phyloP scores from a whole-genome alignment of 2,113 vertebrate species.

The Cinclus cinclus region DNA sequence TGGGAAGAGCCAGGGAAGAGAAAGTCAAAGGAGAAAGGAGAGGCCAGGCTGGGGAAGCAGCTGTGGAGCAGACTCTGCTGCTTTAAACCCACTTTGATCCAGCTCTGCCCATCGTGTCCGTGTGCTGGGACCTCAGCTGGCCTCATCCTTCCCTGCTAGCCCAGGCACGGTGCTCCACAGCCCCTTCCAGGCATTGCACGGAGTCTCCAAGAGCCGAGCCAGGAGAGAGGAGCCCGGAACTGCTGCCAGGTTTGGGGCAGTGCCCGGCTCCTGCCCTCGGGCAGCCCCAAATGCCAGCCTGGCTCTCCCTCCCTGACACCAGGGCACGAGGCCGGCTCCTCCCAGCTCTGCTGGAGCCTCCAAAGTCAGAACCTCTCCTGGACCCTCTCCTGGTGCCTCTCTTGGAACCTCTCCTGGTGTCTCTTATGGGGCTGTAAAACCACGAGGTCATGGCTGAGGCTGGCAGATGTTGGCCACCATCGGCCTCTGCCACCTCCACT shows the following conservation, averaged over 20 bases:
- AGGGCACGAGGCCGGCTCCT: not conserved
- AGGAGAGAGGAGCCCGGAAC: too few species aligned
- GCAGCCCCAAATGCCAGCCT: not conserved
- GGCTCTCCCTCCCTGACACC: slow-evolving; percentile 5
- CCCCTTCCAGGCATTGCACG: too few species aligned
- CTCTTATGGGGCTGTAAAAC: slow-evolving; percentile 76
- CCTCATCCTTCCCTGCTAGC: too few species aligned
- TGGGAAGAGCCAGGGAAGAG: not conserved
- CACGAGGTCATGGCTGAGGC: slow-evolving; percentile 15
- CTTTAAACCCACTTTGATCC: too few species aligned
- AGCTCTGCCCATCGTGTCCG: too few species aligned
- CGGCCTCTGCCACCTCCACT: not conserved
- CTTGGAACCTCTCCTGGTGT: not conserved
- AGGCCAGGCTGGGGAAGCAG: not conserved
- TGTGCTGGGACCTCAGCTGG: too few species aligned
- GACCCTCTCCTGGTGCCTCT: not conserved
- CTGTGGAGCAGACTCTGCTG: not conserved
- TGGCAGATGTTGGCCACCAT: not conserved
- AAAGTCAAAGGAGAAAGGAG: not conserved
- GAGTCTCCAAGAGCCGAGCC: too few species aligned
- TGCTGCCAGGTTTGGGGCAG: too few species aligned
- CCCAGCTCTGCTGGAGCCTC: slow-evolving; percentile 60
- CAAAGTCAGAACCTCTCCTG: slow-evolving; percentile 30
- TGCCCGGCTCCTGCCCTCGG: too few species aligned
- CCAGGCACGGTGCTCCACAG: too few species aligned